Percentiles rank a stretch among this genome's conserved stretches.
Conservation (phyloP, 2,888 invertebrate genomes). For the Nephrotoma guestfalica region DNA sequence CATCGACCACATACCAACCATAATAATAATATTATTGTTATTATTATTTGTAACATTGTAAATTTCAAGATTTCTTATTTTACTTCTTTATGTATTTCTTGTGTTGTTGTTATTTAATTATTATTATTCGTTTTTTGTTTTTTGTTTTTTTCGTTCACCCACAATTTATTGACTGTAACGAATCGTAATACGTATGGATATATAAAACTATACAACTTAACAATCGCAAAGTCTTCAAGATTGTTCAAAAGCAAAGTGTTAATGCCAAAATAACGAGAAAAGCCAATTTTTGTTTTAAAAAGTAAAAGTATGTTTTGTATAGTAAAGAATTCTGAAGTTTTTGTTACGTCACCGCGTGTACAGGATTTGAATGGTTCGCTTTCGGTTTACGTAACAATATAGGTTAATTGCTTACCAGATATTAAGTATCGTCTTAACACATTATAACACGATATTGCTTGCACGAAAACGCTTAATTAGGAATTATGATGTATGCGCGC, state of each 20-base stretch:
- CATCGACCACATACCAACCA: neutral
- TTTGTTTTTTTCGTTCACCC: neutral
- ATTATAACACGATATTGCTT: neutral
- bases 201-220: neutral
- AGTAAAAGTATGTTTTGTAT: neutral
- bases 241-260: neutral
- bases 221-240: neutral
- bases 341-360: neutral
- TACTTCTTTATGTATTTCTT: neutral
- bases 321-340: neutral
- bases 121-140: neutral
- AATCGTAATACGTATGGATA: neutral
- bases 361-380: neutral
- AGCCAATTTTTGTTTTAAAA: neutral
- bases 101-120: neutral
- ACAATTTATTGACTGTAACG: neutral
- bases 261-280: neutral
- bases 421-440: neutral
- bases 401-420: neutral
- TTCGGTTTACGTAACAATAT: neutral
- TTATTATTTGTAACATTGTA: neutral
- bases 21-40: neutral
- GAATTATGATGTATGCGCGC: neutral
- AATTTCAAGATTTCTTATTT: neutral
- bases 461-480: neutral